Evolutionary conservation across 2,113 vertebrate genomes (phyloP).

Genomic region (Protobothrops flavoviridis): DNA sequence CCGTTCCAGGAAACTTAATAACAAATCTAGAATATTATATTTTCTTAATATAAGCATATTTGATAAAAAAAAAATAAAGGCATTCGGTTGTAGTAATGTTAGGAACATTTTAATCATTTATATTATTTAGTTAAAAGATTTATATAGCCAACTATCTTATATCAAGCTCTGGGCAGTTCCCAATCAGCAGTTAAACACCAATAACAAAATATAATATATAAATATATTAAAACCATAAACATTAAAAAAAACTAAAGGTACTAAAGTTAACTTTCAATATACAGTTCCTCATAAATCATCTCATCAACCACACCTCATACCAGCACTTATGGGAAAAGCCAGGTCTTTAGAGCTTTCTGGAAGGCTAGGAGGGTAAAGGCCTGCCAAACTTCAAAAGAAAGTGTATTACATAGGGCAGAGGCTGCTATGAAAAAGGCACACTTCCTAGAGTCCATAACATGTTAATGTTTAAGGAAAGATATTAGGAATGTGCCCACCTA

Average conservation of each 20-base stretch:
- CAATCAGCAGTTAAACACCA: not conserved
- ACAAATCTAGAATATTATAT: not conserved
- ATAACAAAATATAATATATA: not conserved
- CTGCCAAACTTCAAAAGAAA: not conserved
- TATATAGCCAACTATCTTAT: not conserved
- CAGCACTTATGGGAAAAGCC: not conserved
- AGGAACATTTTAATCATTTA: slow-evolving; percentile 10
- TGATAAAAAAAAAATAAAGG: not conserved
- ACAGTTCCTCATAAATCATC: not conserved
- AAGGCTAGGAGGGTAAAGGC: not conserved
- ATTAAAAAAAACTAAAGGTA: not conserved
- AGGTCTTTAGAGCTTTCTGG: not conserved
- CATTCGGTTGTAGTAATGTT: not conserved
- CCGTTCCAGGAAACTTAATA: not conserved
- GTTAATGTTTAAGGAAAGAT: not conserved
- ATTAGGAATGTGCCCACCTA: not conserved
- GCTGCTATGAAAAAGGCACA: not conserved
- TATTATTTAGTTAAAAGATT: not conserved
- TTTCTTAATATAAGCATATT: slow-evolving; percentile 19
- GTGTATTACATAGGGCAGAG: not conserved
- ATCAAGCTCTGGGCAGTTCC: not conserved
- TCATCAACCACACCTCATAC: not conserved
- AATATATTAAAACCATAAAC: not conserved
- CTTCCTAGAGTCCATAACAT: not conserved
- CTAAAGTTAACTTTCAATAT: not conserved